Base-by-base conservation (phyloP, 2,113 vertebrate genomes). In the Arvicanthis niloticus region DNA sequence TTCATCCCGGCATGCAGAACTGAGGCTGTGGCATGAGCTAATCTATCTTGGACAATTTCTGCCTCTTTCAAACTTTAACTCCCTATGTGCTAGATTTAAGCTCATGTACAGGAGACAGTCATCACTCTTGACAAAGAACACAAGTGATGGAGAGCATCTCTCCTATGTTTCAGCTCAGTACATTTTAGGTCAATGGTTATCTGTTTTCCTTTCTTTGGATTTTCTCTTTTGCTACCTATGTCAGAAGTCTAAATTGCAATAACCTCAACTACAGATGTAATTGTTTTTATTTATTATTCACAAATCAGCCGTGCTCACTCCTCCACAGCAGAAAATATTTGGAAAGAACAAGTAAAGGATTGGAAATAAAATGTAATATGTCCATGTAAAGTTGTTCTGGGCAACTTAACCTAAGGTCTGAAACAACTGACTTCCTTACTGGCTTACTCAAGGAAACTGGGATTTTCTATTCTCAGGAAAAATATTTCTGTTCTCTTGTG, bases 31-130 rank as follows among this genome's bases (percentile, higher is more conserved):
- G 70, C 86, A 88, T 17, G 80, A 80, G 45, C 53, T 87, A 40
- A 65, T 86, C 72, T 53, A 45, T 72, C 86, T 89, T 19, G 7
- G 24, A 67, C 34, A 75, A 53, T 94, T 95, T 48, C 62, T 45
- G 65, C 93, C 62, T 53, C 45, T 91, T 96, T 94, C 15, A 89
- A 75, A 89, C 40, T 51, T 89, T 96, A 93, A 96, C 95, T 62
- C 21, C 26, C 31, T 89, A 90, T 92, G 73, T 96, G 29, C 65
- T 91, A 42, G 67, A 75, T 88, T 93, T 68, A 78, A 88, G 53
- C 70, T 65, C 19, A 13, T 80, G 34, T 19, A 22, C 65, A 91
- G 7, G 58, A 68, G 56, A 58, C 15, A 85, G 26, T 72, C 45
- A 51, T 24, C 29, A 53, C 51, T 70, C 34, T 58, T 88, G n/a